Evolutionary conservation across 2,888 invertebrate genomes (phyloP).

Genomic region (Morpho achilles): DNA sequence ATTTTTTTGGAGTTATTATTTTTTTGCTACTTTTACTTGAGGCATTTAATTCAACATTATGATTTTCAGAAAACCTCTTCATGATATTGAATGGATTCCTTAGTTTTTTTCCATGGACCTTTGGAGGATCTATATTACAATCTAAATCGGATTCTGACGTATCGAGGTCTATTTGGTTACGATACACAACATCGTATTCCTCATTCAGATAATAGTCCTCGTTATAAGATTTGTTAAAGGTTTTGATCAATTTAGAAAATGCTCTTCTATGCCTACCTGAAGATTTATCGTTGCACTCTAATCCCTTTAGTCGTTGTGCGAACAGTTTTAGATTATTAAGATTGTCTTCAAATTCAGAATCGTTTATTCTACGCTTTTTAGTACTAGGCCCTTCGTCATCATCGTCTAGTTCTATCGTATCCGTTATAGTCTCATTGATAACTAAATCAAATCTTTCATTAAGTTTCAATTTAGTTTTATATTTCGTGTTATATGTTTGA

Average conservation of each 20-base stretch:
- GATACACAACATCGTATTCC: slow-evolving; percentile 48
- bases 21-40: slow-evolving; percentile 16
- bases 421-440: slow-evolving; percentile 45
- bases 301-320: slow-evolving; percentile 44
- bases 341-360: slow-evolving; percentile 41
- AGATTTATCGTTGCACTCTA: slow-evolving; percentile 42
- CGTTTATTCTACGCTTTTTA: slow-evolving; percentile 40
- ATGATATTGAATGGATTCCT: slow-evolving; percentile 63
- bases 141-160: slow-evolving; percentile 57
- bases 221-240: slow-evolving; percentile 57
- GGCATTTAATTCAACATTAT: slow-evolving; percentile 21
- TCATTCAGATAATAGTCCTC: slow-evolving; percentile 52
- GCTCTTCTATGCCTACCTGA: slow-evolving; percentile 52
- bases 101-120: slow-evolving; percentile 43
- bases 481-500: slow-evolving; percentile 51
- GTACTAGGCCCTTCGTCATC: slow-evolving; percentile 40
- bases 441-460: slow-evolving; percentile 42
- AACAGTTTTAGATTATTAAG: slow-evolving; percentile 45
- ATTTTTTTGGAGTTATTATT: slow-evolving; percentile 25
- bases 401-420: slow-evolving; percentile 58
- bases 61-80: slow-evolving; percentile 46
- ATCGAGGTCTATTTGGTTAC: slow-evolving; percentile 47
- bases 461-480: slow-evolving; percentile 44
- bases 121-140: slow-evolving; percentile 38
- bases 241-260: slow-evolving; percentile 54